Base-by-base conservation (phyloP, 2,797 vertebrate genomes). In the Galagoides demidoff region DNA sequence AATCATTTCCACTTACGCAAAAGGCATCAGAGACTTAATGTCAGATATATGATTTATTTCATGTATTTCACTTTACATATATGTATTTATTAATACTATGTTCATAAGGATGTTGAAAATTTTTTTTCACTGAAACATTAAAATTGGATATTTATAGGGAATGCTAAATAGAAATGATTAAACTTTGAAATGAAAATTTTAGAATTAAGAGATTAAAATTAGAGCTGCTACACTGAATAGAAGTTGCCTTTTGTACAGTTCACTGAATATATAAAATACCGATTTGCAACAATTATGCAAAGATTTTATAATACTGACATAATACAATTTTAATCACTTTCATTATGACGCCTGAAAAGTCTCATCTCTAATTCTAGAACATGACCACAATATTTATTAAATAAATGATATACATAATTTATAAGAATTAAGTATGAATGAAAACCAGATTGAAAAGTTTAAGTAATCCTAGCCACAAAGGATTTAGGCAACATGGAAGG, bases 241-340 rank as follows among this genome's bases (percentile, higher is more conserved):
- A 95, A 90, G 34, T 84, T 97, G 31, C 16, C 76, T 93, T 94
- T 85, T 77, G 14, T 63, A 70, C 16, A 93, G 49, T 77, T 94
- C 12, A 70, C 12, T 88, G 90, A 94, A 59, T 92, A 83, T 66
- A 79, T 34, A 88, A 85, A 85, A 83, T n/a, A 71, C 12, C 31
- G 82, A 59, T 83, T 95, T 68, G 16, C n/a, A 90, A 88, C 43
- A 61, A 87, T 13, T 73, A 90, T 37, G 86, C 6, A 83, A 87
- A 11, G n/a, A 77, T 66, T 90, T 77, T 81, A 81, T 39, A 79
- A 83, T 49, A 37, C 37, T 85, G 22, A 84, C 61, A 70, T 63
- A 45, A 85, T 77, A 61, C 13, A 85, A 31, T 68, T 93, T 77
- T 92, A 64, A 64, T 74, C 5, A 71, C 7, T 82, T 77, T 93